Percentiles rank a stretch among this genome's conserved stretches.
Conservation (phyloP, 2,797 vertebrate species). For the Pygocentrus nattereri region DNA sequence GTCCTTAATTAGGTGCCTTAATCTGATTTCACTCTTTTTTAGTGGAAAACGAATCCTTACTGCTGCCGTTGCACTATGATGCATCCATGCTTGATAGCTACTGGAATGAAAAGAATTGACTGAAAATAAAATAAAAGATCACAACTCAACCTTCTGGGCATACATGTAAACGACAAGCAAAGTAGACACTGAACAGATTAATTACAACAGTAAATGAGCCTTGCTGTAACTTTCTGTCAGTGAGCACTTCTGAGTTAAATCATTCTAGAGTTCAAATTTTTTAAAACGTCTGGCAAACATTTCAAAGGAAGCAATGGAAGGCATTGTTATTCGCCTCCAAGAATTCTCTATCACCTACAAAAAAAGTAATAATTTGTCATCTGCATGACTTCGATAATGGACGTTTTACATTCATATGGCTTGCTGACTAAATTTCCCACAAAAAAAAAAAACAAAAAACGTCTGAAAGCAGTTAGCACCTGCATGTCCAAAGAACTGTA, state of each 20-base stretch:
- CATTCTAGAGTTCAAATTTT: slow-evolving; percentile 16
- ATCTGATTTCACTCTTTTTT: slow-evolving; percentile 51
- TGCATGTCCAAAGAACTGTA: slow-evolving; percentile 69
- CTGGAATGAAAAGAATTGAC: slow-evolving; percentile 62
- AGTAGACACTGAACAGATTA: slow-evolving; percentile 62
- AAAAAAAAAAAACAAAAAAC: slow-evolving; percentile 38
- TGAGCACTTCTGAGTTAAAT: slow-evolving; percentile 53
- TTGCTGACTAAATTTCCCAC: slow-evolving; percentile 58
- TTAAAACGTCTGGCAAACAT: slow-evolving; percentile 55
- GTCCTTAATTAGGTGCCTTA: slow-evolving; percentile 70
- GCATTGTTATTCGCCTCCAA: slow-evolving; percentile 7
- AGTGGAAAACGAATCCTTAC: slow-evolving; percentile 55
- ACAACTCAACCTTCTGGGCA: slow-evolving; percentile 60
- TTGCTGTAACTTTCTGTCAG: slow-evolving; percentile 63
- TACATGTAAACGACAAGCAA: slow-evolving; percentile 63
- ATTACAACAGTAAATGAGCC: slow-evolving; percentile 57
- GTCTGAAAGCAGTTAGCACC: slow-evolving; percentile 64
- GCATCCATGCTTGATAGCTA: slow-evolving; percentile 62
- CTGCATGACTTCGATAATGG: slow-evolving; percentile 52
- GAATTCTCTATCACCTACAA: background rate
- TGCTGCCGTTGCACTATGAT: slow-evolving; percentile 43
- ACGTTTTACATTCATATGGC: slow-evolving; percentile 53
- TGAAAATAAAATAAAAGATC: slow-evolving; percentile 68
- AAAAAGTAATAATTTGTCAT: slow-evolving; percentile 44
- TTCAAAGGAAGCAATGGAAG: background rate